Evolutionary conservation across 2,113 vertebrate genomes (phyloP).

Genomic region (Cololabis saira): DNA sequence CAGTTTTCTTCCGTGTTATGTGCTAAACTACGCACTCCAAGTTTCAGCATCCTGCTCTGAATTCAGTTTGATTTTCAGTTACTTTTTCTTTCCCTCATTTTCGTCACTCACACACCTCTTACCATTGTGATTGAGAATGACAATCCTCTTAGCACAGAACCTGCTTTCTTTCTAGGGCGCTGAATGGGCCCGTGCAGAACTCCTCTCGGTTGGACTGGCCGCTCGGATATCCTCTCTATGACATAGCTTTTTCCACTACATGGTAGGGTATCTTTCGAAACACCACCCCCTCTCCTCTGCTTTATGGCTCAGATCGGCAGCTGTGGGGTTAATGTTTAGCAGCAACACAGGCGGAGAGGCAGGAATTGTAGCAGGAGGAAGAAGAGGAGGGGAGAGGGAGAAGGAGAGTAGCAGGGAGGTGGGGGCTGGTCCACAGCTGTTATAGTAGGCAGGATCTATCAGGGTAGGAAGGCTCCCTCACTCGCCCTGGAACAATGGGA

Average conservation of each 20-base stretch:
- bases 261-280: constrained; percentile 63
- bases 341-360: constrained; percentile 60
- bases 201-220: constrained; percentile 49
- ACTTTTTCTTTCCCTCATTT: constrained; percentile 3
- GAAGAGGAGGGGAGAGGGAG: constrained; percentile 51
- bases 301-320: constrained; percentile 71
- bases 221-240: constrained; percentile 72
- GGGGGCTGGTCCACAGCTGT: constrained; percentile 84
- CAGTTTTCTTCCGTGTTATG: too few species aligned
- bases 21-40: neutral
- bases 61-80: neutral
- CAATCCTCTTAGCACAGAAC: constrained; percentile 78
- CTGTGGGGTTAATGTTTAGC: constrained; percentile 82
- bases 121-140: constrained; percentile 52
- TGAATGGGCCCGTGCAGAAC: constrained; percentile 47
- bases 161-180: constrained; percentile 56
- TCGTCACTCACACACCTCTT: constrained; percentile 37
- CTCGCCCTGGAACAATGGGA: constrained; percentile 80
- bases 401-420: constrained; percentile 65
- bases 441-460: constrained; percentile 78
- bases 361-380: constrained; percentile 49
- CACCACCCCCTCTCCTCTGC: constrained; percentile 42
- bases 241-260: constrained; percentile 70
- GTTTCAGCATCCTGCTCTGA: neutral
- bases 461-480: constrained; percentile 74